Evolutionary conservation across 2,113 vertebrate genomes (phyloP), one percentile per base, ranked within the genome.

Genomic region (Jacana jacana): DNA sequence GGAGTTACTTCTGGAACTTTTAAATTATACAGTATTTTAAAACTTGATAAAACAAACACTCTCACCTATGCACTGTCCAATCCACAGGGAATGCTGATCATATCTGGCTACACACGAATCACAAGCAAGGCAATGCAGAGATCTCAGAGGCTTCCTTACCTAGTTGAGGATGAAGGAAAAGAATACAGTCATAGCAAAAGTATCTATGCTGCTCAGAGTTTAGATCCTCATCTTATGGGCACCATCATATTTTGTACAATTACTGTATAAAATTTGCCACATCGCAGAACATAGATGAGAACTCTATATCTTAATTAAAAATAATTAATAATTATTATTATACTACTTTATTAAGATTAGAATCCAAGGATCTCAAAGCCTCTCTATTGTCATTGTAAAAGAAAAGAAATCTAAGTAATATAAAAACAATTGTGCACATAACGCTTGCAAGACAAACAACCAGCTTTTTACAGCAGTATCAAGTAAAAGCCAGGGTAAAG

Each of bases 21-120:
- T 19, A n/a, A 60, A 82, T 60, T 4, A 40, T 0, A 6, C 27
- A 16, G 6, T 12, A 31, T 30, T 73, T 76, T 49, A n/a, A 48
- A 51, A 58, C 49, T 13, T 51, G 54, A 13, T n/a, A 40, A 88
- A 93, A 83, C 42, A 60, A 55, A 24, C 23, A 39, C 11, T 73
- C 91, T 97, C 86, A 99, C 99, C 99, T 96, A 99, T 93, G 95
- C 99, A 99, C 84, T 92, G 95, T 88, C 99, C 99, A 91, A 97
- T 99, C 99, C 99, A 99, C 48, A 98, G 25, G 11, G 99, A 99
- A 97, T 99, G 99, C 46, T 99, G 99, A 91, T 99, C 99, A 8
- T 98, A 99, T 71, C 98, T 99, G 19, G 99, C 99, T 40, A 99
- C 98, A 75, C 99, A 99, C 20, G 98, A 97, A 30, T 99, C 98